Evolutionary conservation across 2,888 invertebrate genomes (phyloP), one percentile per base, ranked within the genome.

Genomic region (Xestoiulus laeticollis): DNA sequence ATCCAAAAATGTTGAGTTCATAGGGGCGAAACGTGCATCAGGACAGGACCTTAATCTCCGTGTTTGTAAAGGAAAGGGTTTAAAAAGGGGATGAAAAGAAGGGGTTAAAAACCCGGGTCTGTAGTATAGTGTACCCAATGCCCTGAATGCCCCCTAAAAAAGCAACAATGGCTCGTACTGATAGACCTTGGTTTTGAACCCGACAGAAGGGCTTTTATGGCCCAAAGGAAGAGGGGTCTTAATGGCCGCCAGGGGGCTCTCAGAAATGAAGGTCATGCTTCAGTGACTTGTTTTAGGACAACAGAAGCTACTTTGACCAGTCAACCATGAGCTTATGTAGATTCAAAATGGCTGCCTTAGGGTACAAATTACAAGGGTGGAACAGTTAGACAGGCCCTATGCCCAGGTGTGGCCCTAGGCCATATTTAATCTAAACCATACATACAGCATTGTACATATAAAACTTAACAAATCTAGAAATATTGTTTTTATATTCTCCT

Each of bases 211-310:
- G 59, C n/a, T n/a, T n/a, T n/a, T 48, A 19, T 59, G 59, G n/a
- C 59, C 59, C 59, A 4, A 59, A n/a, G 59, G 48, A 19, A 14
- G 6, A 48, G 2, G 38, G 38, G 1, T 5, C 38, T 38, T 38
- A 38, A 38, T 38, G 38, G 38, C 8, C 38, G 38, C 38, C n/a
- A 59, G 59, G 59, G 19, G 59, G 59, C 59, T 19, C 59, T n/a
- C 59, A 59, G 19, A 59, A 59, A 59, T n/a, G 59, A 59, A 59
- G n/a, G 59, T n/a, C 59, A 59, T n/a, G 59, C 59, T n/a, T 59
- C 59, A n/a, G n/a, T 6, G 59, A 59, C n/a, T 59, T 59, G 59
- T 59, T 59, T 59, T 59, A n/a, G n/a, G n/a, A 59, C 59, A 59
- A 59, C 59, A 59, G n/a, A 19, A 59, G 59, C 6, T 1, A n/a